Evolutionary conservation across 30 jellyfish, hydroid and myxozoan genomes (phyloP).

Genomic region (Calvadosia cruxmelitensis): DNA sequence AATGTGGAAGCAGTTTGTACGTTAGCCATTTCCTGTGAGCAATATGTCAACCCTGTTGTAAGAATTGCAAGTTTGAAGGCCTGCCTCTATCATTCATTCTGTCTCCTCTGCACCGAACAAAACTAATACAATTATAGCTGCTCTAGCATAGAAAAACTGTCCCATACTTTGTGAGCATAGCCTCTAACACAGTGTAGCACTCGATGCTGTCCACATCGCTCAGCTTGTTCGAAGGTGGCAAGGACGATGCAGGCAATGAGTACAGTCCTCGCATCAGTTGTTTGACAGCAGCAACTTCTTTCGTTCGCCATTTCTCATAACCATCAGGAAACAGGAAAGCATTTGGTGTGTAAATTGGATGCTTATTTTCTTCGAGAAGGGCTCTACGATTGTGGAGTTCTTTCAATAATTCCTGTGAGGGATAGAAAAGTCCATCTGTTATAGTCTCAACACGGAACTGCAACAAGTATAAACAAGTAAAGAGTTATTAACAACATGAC

Average conservation of each 20-base stretch:
- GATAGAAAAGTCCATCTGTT: too few relatives aligned
- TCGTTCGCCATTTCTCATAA: slow-evolving; percentile 44
- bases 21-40: too few relatives aligned
- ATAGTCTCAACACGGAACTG: background rate
- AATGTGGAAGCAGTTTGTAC: too few relatives aligned
- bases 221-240: slow-evolving; percentile 19
- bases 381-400: slow-evolving; percentile 44
- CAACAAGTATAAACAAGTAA: background rate
- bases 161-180: slow-evolving; percentile 30
- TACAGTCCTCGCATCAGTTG: slow-evolving; percentile 18
- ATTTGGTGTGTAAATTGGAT: slow-evolving; percentile 22
- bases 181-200: slow-evolving; percentile 30
- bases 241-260: slow-evolving; percentile 13
- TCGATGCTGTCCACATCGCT: slow-evolving; percentile 14
- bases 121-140: too few relatives aligned
- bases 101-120: too few relatives aligned
- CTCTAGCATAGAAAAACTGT: too few relatives aligned
- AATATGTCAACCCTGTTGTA: too few relatives aligned
- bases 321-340: slow-evolving; percentile 41
- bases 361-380: slow-evolving; percentile 38
- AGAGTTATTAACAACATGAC: background rate
- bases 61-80: too few relatives aligned
- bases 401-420: slow-evolving; percentile 17
- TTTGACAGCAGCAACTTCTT: slow-evolving; percentile 14
- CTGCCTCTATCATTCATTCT: too few relatives aligned